These are phyloP conservation scores for Eilema griseolum DNA, from an alignment of 2,888 invertebrate genomes.

Conservation along the genomic window DNA sequence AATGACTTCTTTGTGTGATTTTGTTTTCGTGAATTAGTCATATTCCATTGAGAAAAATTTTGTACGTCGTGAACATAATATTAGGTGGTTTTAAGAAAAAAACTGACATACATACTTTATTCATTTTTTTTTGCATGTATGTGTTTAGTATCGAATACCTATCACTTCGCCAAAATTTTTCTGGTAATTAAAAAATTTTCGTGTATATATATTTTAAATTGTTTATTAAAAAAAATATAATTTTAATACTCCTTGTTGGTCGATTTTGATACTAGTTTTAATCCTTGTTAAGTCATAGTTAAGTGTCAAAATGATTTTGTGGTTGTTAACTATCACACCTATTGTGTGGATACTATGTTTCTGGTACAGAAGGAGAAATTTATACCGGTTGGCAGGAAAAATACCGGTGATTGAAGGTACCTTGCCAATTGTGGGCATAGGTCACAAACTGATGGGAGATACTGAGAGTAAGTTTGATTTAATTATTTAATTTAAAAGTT, in stretches of 20 bases:
- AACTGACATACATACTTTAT: too few species aligned
- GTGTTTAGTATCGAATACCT: too few species aligned
- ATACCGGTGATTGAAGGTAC: slow-evolving; percentile 53
- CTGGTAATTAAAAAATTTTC: too few species aligned
- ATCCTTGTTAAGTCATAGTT: not conserved
- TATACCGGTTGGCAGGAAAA: slow-evolving; percentile 66
- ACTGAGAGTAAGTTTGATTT: slow-evolving; percentile 65
- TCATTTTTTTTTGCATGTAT: too few species aligned
- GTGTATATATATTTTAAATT: not conserved
- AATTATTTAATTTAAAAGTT: not conserved
- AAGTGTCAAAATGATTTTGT: slow-evolving; percentile 61
- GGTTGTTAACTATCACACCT: slow-evolving; percentile 54
- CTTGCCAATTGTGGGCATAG: slow-evolving; percentile 68
- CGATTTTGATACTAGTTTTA: not conserved
- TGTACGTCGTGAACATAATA: too few species aligned
- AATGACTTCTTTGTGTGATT: too few species aligned
- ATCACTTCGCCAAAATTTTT: too few species aligned
- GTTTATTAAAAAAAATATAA: not conserved
- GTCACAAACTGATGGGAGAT: slow-evolving; percentile 62
- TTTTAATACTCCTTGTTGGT: not conserved
- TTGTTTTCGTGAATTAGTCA: too few species aligned
- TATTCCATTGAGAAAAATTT: too few species aligned
- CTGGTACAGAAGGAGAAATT: slow-evolving; percentile 64
- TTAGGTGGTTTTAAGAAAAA: too few species aligned
- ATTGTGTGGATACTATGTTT: slow-evolving; percentile 60